phyloP scores from a whole-genome alignment of 1,140 invertebrate genomes.

The Vanessa tameamea region DNA sequence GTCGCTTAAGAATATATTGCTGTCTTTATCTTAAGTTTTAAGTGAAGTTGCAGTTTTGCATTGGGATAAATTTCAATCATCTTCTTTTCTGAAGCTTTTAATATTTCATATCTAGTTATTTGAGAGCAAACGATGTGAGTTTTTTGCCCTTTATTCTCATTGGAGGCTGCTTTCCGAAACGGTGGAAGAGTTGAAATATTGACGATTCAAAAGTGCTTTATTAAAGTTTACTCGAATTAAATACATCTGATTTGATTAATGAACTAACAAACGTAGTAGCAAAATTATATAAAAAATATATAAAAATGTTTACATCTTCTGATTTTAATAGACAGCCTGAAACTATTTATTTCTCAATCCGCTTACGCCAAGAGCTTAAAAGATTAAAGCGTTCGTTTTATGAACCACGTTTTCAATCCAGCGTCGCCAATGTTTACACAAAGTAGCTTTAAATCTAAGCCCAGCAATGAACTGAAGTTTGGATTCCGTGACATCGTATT shows the following conservation, averaged over 20 bases:
- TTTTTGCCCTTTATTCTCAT: too few relatives aligned
- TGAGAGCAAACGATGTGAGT: too few relatives aligned
- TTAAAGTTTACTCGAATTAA: too few relatives aligned
- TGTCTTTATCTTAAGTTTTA: constrained; percentile 24
- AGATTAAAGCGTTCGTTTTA: constrained; percentile 12
- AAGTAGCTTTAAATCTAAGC: constrained; percentile 7
- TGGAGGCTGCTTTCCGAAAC: too few relatives aligned
- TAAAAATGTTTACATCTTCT: background rate
- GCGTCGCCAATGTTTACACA: background rate
- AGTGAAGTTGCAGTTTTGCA: constrained; percentile 2
- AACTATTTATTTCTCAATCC: background rate
- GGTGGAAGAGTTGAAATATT: too few relatives aligned
- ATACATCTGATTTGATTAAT: too few relatives aligned
- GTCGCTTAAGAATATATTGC: constrained; percentile 17
- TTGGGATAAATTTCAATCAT: constrained; percentile 5
- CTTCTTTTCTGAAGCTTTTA: background rate
- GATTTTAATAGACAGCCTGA: constrained; percentile 5
- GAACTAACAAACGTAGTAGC: too few relatives aligned
- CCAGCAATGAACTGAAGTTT: background rate
- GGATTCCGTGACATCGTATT: constrained; percentile 32
- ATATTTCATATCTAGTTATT: background rate
- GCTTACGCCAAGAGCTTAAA: constrained; percentile 3
- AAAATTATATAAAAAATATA: background rate
- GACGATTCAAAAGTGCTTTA: too few relatives aligned
- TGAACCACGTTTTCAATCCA: constrained; percentile 9